Evolutionary conservation across 2,113 vertebrate species (phyloP).

Genomic region (Craseonycteris thonglongyai): DNA sequence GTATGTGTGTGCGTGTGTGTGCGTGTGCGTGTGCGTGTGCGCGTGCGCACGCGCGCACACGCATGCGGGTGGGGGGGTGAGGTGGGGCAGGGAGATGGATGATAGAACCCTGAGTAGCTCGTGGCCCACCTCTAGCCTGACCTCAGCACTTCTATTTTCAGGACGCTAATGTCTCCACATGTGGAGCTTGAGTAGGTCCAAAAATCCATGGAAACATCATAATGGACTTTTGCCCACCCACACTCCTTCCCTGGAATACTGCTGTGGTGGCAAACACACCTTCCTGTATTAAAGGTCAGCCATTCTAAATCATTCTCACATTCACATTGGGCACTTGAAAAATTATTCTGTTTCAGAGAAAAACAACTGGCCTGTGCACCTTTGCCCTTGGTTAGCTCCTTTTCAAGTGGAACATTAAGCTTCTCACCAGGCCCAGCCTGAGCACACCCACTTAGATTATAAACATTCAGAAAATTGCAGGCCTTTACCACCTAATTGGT

Average conservation of each 20-base stretch:
- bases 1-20: background rate
- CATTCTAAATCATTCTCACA: background rate
- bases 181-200: background rate
- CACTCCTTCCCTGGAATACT: background rate
- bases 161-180: background rate
- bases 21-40: background rate
- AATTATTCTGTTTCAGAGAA: background rate
- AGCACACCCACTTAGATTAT: conserved; percentile 53
- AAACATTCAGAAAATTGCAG: conserved; percentile 54
- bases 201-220: background rate
- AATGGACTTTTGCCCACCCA: background rate
- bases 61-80: no score
- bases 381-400: background rate
- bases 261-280: background rate
- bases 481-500: conserved; percentile 29
- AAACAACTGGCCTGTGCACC: background rate
- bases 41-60: no score
- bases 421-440: background rate
- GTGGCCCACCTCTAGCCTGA: background rate
- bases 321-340: background rate
- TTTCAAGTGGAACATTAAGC: background rate
- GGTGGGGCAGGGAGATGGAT: background rate
- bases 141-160: background rate
- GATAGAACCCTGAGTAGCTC: background rate
- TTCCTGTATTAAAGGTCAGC: background rate